Conservation (phyloP, 2,888 invertebrate genomes). For the Ecliptopera silaceata region DNA sequence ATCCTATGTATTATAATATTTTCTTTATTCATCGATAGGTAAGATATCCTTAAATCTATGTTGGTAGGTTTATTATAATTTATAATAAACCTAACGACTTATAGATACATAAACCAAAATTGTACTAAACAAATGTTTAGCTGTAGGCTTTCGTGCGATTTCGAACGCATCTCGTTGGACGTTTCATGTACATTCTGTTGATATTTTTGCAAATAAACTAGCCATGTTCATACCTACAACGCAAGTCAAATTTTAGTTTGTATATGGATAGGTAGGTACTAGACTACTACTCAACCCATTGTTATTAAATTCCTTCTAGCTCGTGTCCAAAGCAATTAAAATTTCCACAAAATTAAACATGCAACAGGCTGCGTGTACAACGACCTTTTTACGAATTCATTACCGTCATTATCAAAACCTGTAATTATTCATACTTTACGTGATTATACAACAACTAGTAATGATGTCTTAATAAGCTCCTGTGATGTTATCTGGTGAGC, state of each 20-base stretch:
- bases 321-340: conserved; percentile 36
- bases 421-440: conserved; percentile 54
- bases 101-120: no score
- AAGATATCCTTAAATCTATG: no score
- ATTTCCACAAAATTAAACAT: conserved; percentile 41
- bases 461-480: conserved; percentile 61
- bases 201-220: no score
- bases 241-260: background rate
- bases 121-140: no score
- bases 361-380: conserved; percentile 38
- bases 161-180: no score
- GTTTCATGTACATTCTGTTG: no score
- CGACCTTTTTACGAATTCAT: conserved; percentile 42
- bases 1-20: no score
- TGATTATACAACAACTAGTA: conserved; percentile 59
- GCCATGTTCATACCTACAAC: no score
- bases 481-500: conserved; percentile 55
- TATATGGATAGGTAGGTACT: background rate
- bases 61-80: no score
- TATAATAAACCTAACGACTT: no score
- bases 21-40: no score
- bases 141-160: no score
- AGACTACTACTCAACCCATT: background rate
- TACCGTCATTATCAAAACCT: conserved; percentile 46
- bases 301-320: conserved; percentile 32